Conservation (phyloP, 1,140 invertebrate species). For the Bombus polaris region DNA sequence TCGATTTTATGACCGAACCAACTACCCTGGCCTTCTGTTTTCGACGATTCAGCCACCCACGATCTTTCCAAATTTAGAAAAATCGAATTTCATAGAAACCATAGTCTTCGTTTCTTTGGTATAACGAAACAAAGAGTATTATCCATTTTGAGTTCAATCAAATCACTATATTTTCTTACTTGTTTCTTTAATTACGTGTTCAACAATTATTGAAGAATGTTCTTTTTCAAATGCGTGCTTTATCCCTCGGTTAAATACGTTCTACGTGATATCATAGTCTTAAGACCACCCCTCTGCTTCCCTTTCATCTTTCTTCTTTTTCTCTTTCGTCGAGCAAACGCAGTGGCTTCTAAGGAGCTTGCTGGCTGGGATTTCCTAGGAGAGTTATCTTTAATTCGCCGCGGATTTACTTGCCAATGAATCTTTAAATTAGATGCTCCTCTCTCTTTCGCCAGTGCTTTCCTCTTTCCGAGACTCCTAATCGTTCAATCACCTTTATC, state of each 20-base stretch:
- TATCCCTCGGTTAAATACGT: constrained; percentile 58
- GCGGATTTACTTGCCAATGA: constrained; percentile 83
- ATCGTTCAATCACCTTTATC: constrained; percentile 73
- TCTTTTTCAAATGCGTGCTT: neutral
- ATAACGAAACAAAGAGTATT: neutral
- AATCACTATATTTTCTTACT: neutral
- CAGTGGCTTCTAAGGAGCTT: constrained; percentile 63
- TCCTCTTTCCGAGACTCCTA: constrained; percentile 35
- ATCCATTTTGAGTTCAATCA: neutral
- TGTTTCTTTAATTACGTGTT: neutral
- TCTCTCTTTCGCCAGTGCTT: constrained; percentile 54
- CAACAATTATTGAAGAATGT: neutral
- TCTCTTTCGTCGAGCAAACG: constrained; percentile 46
- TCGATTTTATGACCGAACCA: constrained; percentile 34
- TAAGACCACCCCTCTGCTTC: constrained; percentile 60
- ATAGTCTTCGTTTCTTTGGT: neutral
- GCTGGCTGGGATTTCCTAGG: constrained; percentile 80
- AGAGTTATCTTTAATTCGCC: constrained; percentile 84
- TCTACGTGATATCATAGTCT: constrained; percentile 67
- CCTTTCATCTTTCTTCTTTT: constrained; percentile 6
- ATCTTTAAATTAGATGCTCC: constrained; percentile 84
- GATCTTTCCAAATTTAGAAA: neutral
- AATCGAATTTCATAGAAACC: neutral
- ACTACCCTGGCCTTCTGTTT: neutral
- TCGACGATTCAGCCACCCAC: constrained; percentile 32